A percentile compares a stretch with the other conserved stretches of the same genome.
Conservation (phyloP, 2,113 vertebrate species). For the Ammodytes dubius region DNA sequence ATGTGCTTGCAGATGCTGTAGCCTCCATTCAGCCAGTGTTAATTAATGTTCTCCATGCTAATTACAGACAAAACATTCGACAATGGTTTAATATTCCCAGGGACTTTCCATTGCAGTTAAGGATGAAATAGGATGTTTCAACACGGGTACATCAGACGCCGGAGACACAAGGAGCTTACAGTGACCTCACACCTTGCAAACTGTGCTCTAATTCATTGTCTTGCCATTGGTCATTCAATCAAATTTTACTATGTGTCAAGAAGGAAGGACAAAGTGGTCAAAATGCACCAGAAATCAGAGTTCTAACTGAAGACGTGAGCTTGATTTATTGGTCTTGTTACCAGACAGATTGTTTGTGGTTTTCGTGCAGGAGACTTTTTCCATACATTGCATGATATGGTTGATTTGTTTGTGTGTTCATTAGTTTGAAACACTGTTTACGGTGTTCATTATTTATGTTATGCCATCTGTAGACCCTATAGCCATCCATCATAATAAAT, state of each 20-base stretch:
- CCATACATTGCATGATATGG: not conserved
- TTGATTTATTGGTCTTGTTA: not conserved
- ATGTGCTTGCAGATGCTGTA: not conserved
- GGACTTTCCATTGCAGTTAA: not conserved
- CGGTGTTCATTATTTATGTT: not conserved
- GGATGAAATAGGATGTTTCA: not conserved
- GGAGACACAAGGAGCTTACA: not conserved
- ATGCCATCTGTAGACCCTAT: not conserved
- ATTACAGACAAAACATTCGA: constrained; percentile 37
- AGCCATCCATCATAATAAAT: not conserved
- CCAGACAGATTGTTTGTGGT: not conserved
- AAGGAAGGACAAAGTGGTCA: not conserved
- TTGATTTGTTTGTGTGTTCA: not conserved
- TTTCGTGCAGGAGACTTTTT: not conserved
- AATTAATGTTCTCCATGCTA: constrained; percentile 35
- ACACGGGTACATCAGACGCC: not conserved
- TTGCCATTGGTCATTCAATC: not conserved
- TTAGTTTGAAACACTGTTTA: constrained; percentile 7
- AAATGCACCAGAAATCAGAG: not conserved
- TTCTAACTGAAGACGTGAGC: not conserved
- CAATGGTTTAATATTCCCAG: constrained; percentile 6
- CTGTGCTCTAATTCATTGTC: not conserved
- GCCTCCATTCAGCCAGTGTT: constrained; percentile 1
- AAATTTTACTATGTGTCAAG: not conserved
- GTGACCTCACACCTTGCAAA: not conserved